Conservation (phyloP, 2,888 invertebrate species). For the Silvanus unidentatus region DNA sequence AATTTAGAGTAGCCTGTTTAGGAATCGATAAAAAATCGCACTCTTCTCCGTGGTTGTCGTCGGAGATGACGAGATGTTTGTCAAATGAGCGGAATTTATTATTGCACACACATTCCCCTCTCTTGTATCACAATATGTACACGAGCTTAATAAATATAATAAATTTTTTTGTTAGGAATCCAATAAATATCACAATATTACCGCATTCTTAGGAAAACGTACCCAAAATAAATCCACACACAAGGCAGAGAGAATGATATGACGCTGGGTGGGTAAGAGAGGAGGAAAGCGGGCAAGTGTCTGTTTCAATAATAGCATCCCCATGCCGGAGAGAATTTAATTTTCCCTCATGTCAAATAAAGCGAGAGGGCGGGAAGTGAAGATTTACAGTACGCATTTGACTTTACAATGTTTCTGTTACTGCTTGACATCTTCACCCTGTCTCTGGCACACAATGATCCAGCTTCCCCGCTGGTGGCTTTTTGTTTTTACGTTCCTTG, state of each 20-base stretch:
- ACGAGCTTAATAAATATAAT: not conserved
- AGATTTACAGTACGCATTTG: conserved; percentile 42
- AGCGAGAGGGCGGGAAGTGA: conserved; percentile 37
- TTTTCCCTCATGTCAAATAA: conserved; percentile 37
- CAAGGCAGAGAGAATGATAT: not conserved
- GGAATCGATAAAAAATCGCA: too few species aligned
- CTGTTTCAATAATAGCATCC: conserved; percentile 30
- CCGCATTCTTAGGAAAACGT: conserved; percentile 11
- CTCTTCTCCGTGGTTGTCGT: too few species aligned
- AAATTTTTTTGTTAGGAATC: conserved; percentile 7
- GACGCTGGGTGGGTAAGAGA: too few species aligned
- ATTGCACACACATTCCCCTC: too few species aligned
- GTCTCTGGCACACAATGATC: conserved; percentile 11
- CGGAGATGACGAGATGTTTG: too few species aligned
- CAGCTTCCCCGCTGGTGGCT: not conserved
- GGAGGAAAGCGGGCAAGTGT: conserved; percentile 18
- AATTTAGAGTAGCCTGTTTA: too few species aligned
- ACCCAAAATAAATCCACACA: conserved; percentile 17
- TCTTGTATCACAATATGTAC: too few species aligned
- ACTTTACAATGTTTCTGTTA: conserved; percentile 43
- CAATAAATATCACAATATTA: conserved; percentile 12
- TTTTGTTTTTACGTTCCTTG: conserved; percentile 3
- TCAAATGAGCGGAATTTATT: too few species aligned
- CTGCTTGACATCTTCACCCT: conserved; percentile 37
- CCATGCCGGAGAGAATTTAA: conserved; percentile 31